A percentile compares a stretch with the other conserved stretches of the same genome.
These are phyloP conservation scores for Pyrocoelia pectoralis DNA, from an alignment of 2,888 invertebrate species.

Conservation along the genomic window DNA sequence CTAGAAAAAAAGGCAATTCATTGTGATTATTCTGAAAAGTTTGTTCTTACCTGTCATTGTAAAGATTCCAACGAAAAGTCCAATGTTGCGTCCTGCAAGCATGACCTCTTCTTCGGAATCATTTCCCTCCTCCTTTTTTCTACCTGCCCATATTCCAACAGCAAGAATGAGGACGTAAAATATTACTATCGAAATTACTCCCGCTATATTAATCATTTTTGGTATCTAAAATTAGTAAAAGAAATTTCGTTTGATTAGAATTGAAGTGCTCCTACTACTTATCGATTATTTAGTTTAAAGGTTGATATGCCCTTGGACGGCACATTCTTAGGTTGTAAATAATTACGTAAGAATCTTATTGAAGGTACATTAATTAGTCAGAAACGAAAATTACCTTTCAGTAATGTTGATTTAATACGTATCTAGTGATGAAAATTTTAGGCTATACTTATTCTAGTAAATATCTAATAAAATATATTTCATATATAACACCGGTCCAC, in stretches of 20 bases:
- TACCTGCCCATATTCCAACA: slow-evolving; percentile 97
- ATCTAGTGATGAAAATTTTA: slow-evolving; percentile 14
- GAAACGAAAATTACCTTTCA: background rate
- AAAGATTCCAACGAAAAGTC: slow-evolving; percentile 96
- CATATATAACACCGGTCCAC: slow-evolving; percentile 31
- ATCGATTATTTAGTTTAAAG: too few relatives aligned
- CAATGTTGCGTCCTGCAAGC: slow-evolving; percentile 97
- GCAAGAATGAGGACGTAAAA: slow-evolving; percentile 95
- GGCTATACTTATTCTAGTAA: slow-evolving; percentile 27
- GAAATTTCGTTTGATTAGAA: background rate
- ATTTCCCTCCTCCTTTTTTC: slow-evolving; percentile 89
- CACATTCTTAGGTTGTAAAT: too few relatives aligned
- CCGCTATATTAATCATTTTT: slow-evolving; percentile 90
- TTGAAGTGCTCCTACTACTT: too few relatives aligned
- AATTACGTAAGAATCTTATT: too few relatives aligned
- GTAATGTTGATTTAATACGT: background rate
- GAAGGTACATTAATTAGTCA: too few relatives aligned
- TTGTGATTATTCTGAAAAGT: background rate
- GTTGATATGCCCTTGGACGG: too few relatives aligned
- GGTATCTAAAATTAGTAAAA: slow-evolving; percentile 25
- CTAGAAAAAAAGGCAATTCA: slow-evolving; percentile 61
- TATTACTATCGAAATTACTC: slow-evolving; percentile 91
- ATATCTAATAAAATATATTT: slow-evolving; percentile 37
- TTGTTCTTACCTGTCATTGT: slow-evolving; percentile 92
- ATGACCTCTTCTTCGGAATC: slow-evolving; percentile 97